Evolutionary conservation across 2,113 vertebrate genomes (phyloP), one percentile per base, ranked within the genome.

Genomic region (Gymnarchus niloticus): DNA sequence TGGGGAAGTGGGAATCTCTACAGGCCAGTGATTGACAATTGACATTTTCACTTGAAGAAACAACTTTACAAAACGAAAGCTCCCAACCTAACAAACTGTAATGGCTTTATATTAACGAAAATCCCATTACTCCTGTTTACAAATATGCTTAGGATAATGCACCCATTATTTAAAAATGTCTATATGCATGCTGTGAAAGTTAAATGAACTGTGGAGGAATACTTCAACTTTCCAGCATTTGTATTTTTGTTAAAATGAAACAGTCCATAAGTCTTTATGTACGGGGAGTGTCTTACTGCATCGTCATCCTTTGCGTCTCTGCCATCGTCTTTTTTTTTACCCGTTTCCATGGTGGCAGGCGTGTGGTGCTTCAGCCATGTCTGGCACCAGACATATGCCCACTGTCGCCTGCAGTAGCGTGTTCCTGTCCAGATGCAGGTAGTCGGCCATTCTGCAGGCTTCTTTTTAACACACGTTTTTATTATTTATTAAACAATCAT

Each of bases 11-110:
- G 25, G 10, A 14, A 25, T 65, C n/a, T 10, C 59, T 10, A 28
- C n/a, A 3, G 59, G 1, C 59, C 1, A 3, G 10, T n/a, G n/a
- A n/a, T n/a, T n/a, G n/a, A n/a, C n/a, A n/a, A n/a, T n/a, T n/a
- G n/a, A n/a, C 65, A 21, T 73, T 73, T 73, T 73, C 65, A 73
- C 33, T 73, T 73, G 65, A 33, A 73, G 14, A 73, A 73, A 73
- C 28, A 12, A 73, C 65, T 41, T 73, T 41, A 7, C 28, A 21
- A 73, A 17, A 7, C 14, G 12, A 37, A 69, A 69, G 37, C 61
- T 69, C 61, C n/a, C 65, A 73, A 37, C 33, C 41, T 41, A 73
- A 73, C 33, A 0, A 2, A 17, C 33, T 0, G 17, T 73, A 73
- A 41, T 73, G 65, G 28, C 0, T 73, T 73, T 73, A n/a, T n/a